Base-by-base conservation (phyloP, 2,888 invertebrate genomes). In the Molorchus minor region DNA sequence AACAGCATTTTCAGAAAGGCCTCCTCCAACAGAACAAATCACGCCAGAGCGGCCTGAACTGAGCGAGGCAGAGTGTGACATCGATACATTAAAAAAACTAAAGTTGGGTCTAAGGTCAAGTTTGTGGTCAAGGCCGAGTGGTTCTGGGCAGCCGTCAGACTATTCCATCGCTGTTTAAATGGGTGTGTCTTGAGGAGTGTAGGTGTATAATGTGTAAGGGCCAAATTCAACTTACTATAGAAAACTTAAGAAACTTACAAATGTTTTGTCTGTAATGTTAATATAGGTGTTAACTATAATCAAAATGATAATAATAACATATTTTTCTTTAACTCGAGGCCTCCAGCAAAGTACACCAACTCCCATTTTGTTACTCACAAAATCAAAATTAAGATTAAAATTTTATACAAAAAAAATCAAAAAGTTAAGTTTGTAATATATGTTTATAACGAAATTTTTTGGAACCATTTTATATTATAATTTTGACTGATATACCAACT, bases 101-200 rank as follows among this genome's bases (percentile, higher is more conserved):
- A 89, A 89, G 79, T 80, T 89, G 67, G 89, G 89, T 25, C 82
- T 88, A 74, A 82, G 88, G 61, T 89, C 88, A 57, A 87, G 88
- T 57, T 81, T 90, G 19, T 90, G 89, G 89, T 88, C 89, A 25
- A 82, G 88, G 65, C 88, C 88, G 69, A 81, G 83, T 64, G 84
- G 83, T 71, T 65, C 63, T n/a, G 67, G 68, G 5, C 66, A 69
- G 47, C 86, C 88, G 71, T 87, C 88, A 69, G 89, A 89, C 80
- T 89, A 89, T 77, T 89, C 89, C 61, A 89, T 89, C 81, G 89
- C 89, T 67, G 89, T 90, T 79, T 89, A 86, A 85, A 75, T 53
- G 12, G 30, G 16, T 40, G 36, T 40, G 15, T 15, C 40, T 15
- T 19, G 8, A n/a, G 33, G 47, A 44, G 44, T 45, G 30, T 43